A percentile compares a stretch with the other conserved stretches of the same genome.
phyloP scores from a whole-genome alignment of 2,797 vertebrate species.

The Channa striata region DNA sequence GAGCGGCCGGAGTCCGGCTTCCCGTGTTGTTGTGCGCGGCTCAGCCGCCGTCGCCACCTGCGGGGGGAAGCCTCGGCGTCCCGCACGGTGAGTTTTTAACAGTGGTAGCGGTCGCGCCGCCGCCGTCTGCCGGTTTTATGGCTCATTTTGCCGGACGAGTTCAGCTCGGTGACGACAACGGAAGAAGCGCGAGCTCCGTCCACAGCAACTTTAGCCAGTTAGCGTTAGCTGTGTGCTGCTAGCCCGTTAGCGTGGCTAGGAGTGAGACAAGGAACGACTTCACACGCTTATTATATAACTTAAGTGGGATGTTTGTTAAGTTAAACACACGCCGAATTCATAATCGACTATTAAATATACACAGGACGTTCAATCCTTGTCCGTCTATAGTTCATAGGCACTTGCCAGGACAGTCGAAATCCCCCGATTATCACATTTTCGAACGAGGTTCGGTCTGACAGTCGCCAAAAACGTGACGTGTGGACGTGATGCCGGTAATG shows the following conservation, averaged over 20 bases:
- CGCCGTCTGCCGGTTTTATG: rapidly evolving
- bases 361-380: rapidly evolving
- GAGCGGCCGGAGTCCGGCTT: not conserved
- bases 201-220: constrained; percentile 34
- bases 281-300: not conserved
- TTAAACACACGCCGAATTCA: constrained; percentile 11
- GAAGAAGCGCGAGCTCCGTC: not conserved
- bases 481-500: not conserved
- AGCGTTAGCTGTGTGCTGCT: constrained; percentile 64
- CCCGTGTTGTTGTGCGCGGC: constrained; percentile 24
- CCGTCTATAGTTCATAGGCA: rapidly evolving
- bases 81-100: constrained; percentile 47
- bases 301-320: rapidly evolving
- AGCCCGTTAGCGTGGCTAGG: constrained; percentile 47
- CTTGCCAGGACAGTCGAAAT: rapidly evolving
- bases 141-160: too few relatives aligned
- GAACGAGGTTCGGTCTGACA: constrained; percentile 27
- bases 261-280: constrained; percentile 5
- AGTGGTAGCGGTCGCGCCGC: rapidly evolving
- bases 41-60: constrained; percentile 64
- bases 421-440: not conserved
- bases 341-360: rapidly evolving
- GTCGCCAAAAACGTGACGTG: not conserved
- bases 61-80: rapidly evolving
- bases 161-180: too few relatives aligned